Evolutionary conservation across 2,888 invertebrate species (phyloP), one percentile per base, ranked within the genome.

Genomic region (Lapara coniferarum): DNA sequence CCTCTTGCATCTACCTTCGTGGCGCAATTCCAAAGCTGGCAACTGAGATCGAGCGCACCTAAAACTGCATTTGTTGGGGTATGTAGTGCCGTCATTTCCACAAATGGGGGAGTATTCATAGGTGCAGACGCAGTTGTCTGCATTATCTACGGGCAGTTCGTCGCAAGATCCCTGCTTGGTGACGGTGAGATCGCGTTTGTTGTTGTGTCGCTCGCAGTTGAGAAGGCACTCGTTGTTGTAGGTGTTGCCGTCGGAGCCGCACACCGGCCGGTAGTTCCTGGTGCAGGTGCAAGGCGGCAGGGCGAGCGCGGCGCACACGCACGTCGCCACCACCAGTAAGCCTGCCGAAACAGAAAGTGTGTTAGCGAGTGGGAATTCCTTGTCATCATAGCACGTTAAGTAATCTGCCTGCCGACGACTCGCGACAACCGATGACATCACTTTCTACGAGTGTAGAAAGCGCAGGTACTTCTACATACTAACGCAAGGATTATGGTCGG

Each of bases 181-280:
- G 58, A 70, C 19, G 37, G 66, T 66, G 8, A 70, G 51, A 0
- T 66, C 69, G 51, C 37, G 56, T 6, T 70, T 66, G 19, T 13
- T 57, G 16, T 30, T 66, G 49, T 57, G 51, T 6, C 51, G n/a
- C 52, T 72, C 73, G 46, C 81, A 82, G 53, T 77, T 68, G 0
- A 81, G 37, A 1, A 52, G 30, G 49, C 81, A 81, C 25, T 63
- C 56, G 85, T 95, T 96, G 75, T 90, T 89, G 87, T 97, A 97
- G 0, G 96, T 96, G 70, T 93, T 89, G 1, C 96, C 96, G 83
- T 97, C 95, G 59, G 66, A 73, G 13, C 76, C 79, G 55, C 84
- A 81, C 0, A 77, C 78, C 0, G 75, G 75, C 10, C 67, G 52
- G 5, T 75, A 19, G 2, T 75, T 72, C 14, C 70, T 70, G 10